phyloP scores from a whole-genome alignment of 1,140 invertebrate genomes.

The Sminthurinus signatus region DNA sequence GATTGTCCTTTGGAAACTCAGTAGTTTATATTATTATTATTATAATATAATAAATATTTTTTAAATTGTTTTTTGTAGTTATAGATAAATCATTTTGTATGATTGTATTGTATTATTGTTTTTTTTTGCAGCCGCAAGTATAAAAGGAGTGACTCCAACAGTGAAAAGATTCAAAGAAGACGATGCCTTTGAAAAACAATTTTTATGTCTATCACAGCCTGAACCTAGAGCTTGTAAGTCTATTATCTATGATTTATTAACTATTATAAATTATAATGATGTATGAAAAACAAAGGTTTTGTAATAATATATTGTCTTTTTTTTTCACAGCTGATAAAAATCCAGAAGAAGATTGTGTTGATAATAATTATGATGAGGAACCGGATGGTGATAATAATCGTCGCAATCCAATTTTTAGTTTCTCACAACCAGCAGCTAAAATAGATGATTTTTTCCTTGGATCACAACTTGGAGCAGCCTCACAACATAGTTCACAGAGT shows the following conservation, averaged over 20 bases:
- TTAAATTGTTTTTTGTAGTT: too few relatives aligned
- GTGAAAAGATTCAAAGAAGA: not conserved
- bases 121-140: not conserved
- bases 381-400: not conserved
- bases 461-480: conserved; percentile 62
- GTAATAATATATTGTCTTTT: not conserved
- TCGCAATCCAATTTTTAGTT: conserved; percentile 52
- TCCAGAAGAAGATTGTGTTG: not conserved
- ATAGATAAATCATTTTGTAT: too few relatives aligned
- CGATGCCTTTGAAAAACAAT: conserved; percentile 35
- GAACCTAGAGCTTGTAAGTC: conserved; percentile 41
- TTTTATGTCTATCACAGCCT: conserved; percentile 47
- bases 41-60: not conserved
- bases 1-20: too few relatives aligned
- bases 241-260: too few relatives aligned
- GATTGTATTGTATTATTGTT: too few relatives aligned
- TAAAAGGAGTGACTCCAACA: not conserved
- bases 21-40: too few relatives aligned
- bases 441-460: conserved; percentile 74
- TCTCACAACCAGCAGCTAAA: conserved; percentile 73
- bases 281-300: too few relatives aligned
- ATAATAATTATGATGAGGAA: too few relatives aligned
- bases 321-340: not conserved
- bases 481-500: conserved; percentile 44
- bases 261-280: too few relatives aligned